Base-by-base conservation (phyloP, 2,113 vertebrate species). In the Mormyrus lacerda region DNA sequence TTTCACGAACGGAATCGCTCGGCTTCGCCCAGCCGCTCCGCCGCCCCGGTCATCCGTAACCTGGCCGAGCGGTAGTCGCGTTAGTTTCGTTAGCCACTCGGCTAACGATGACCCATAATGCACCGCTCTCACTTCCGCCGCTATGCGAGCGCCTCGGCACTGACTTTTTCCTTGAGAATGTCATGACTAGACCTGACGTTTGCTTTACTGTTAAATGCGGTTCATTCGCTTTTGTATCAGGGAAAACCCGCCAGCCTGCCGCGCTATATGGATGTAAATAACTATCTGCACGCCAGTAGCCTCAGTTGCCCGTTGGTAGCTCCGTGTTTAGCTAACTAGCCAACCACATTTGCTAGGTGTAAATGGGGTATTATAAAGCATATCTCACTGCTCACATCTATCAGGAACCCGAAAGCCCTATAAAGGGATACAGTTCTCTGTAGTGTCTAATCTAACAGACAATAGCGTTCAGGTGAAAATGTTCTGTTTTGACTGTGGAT, bases 111-210 rank as follows among this genome's bases (percentile, higher is more conserved):
- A 0, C 61, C 24, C 17, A 82, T 39, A 90, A 47, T 91, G 15
- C 51, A 61, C 19, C n/a, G 35, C n/a, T 82, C 21, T 44, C 24
- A 85, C 91, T 93, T 94, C 93, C 92, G 93, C 44, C 87, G 76
- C 76, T 19, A 42, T 2, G 0, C n/a, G 58, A 39, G 4, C 21
- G 19, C 15, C 7, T 83, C 44, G 31, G 6, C 6, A 42, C 8
- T 42, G 31, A 42, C 3, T 19, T 19, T 79, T 15, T 42, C 4
- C 7, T 5, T 19, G 10, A 9, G 5, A 19, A 0, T 2, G 13
- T 79, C 35, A 15, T 42, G 8, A 31, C 13, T 79, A 79, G 31
- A 8, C 35, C 31, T 39, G 15, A 1, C 10, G 7, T 15, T 79
- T 79, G 31, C 35, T 61, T 61, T 61, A 21, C 15, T 61, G 0